Evolutionary conservation across 2,888 invertebrate species (phyloP).

Genomic region (Incurvaria masculella): DNA sequence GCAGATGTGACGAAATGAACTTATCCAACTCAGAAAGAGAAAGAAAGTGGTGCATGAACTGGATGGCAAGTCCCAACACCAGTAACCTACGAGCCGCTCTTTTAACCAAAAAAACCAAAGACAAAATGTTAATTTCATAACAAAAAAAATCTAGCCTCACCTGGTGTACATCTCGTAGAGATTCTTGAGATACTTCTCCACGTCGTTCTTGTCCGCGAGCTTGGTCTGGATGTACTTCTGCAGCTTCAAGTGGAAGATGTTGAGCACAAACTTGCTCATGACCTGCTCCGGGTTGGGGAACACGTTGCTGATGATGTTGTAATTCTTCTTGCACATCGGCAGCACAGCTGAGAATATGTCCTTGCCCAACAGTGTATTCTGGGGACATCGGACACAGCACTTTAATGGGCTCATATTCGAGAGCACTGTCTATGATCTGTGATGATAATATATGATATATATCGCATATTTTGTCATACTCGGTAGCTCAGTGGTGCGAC

Average conservation of each 20-base stretch:
- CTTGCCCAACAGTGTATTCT: constrained; percentile 81
- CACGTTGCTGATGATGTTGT: constrained; percentile 80
- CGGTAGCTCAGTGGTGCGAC: too few relatives aligned
- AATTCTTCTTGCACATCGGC: constrained; percentile 84
- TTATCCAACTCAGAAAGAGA: too few relatives aligned
- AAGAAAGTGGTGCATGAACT: too few relatives aligned
- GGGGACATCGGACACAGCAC: too few relatives aligned
- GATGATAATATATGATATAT: not conserved
- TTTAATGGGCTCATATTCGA: too few relatives aligned
- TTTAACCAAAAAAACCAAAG: too few relatives aligned
- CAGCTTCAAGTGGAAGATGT: constrained; percentile 89
- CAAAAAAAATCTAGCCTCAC: constrained; percentile 45
- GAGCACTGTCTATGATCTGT: too few relatives aligned
- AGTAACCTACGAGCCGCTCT: too few relatives aligned
- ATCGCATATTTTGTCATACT: not conserved
- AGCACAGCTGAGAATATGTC: constrained; percentile 90
- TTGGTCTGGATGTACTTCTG: constrained; percentile 83
- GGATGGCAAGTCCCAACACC: too few relatives aligned
- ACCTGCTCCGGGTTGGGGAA: constrained; percentile 96
- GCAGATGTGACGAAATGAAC: too few relatives aligned
- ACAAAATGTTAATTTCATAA: too few relatives aligned
- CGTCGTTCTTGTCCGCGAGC: constrained; percentile 75
- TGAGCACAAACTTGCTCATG: constrained; percentile 96
- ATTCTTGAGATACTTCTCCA: constrained; percentile 85
- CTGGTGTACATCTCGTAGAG: constrained; percentile 88